Conservation (phyloP, 2,797 vertebrate genomes). For the Varecia variegata region DNA sequence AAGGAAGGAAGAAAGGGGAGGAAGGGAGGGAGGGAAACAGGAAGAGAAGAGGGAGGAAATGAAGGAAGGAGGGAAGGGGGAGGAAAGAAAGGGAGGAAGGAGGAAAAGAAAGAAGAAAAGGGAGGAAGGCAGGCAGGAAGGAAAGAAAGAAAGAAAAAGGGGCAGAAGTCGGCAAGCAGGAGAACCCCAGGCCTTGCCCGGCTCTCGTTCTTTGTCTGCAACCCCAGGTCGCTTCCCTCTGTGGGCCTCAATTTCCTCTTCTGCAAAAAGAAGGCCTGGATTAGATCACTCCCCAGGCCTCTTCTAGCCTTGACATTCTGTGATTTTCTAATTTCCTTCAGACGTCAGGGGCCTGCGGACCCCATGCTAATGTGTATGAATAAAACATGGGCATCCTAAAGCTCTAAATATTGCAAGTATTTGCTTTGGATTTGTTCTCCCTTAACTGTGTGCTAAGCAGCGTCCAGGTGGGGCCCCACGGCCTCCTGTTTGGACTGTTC, state of each 20-base stretch:
- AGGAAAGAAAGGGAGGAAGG: accelerated
- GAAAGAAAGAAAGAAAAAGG: too few species aligned
- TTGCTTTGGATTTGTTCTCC: slow-evolving; percentile 72
- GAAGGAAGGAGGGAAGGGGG: accelerated
- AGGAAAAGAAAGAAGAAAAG: too few species aligned
- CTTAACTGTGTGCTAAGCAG: slow-evolving; percentile 63
- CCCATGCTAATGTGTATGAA: slow-evolving; percentile 76
- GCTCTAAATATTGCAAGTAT: slow-evolving; percentile 74
- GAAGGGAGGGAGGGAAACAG: accelerated
- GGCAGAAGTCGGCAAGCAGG: background rate
- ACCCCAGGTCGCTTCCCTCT: slow-evolving; percentile 58
- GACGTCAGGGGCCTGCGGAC: slow-evolving; percentile 72
- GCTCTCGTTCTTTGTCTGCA: slow-evolving; percentile 11
- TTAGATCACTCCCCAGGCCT: slow-evolving; percentile 68
- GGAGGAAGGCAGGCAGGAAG: accelerated
- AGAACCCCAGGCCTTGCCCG: background rate
- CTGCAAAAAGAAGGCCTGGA: slow-evolving; percentile 64
- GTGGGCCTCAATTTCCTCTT: slow-evolving; percentile 71
- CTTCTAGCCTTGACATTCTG: slow-evolving; percentile 71
- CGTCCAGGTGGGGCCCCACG: slow-evolving; percentile 62
- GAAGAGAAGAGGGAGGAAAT: accelerated
- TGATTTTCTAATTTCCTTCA: slow-evolving; percentile 80
- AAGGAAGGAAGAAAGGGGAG: accelerated
- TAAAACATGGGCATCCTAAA: slow-evolving; percentile 75
- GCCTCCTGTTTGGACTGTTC: slow-evolving; percentile 51